Base-by-base conservation (phyloP, 2,888 invertebrate genomes). In the Myopa tessellatipennis region DNA sequence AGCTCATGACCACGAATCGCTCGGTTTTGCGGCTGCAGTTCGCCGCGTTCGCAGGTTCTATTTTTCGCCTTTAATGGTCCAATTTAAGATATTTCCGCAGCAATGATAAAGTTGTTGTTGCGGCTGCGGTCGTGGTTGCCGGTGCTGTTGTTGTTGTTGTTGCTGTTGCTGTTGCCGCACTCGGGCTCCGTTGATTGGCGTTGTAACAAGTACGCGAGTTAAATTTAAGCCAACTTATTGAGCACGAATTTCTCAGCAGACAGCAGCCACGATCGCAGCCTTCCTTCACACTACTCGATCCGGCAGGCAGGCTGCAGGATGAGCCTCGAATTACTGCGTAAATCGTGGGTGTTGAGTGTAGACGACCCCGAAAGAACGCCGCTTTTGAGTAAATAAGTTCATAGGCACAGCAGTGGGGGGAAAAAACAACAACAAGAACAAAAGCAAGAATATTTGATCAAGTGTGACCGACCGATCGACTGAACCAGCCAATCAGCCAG, bases 71-170 rank as follows among this genome's bases (percentile, higher is more conserved):
- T 85, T 85, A 85, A 85, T 85, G 85, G 85, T 83, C 85, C 86
- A 86, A 85, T 86, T 86, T 86, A 81, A 85, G 85, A 84, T 86
- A 85, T 86, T 85, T 85, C 82, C 83, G 84, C 83, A 79, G 85
- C 83, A 83, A 84, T 85, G 86, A 85, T 85, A 86, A 86, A 85
- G 83, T 84, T 82, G 80, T 81, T 81, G 81, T 68, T 79, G 78
- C 40, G 60, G 70, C n/a, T 52, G 14, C 5, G 76, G 63, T 68
- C 70, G 77, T 63, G 60, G 63, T 67, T 79, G 71, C 63, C 76
- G 75, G 34, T 70, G 61, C 38, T 55, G n/a, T 76, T 61, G 63
- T 81, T 81, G 81, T 68, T 79, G 78, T 81, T 81, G 81, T 68
- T 79, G 78, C 40, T 60, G 70, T n/a, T 52, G 14, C 5, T 77